Evolutionary conservation across 2,113 vertebrate species (phyloP).

Genomic region (Nymphicus hollandicus): DNA sequence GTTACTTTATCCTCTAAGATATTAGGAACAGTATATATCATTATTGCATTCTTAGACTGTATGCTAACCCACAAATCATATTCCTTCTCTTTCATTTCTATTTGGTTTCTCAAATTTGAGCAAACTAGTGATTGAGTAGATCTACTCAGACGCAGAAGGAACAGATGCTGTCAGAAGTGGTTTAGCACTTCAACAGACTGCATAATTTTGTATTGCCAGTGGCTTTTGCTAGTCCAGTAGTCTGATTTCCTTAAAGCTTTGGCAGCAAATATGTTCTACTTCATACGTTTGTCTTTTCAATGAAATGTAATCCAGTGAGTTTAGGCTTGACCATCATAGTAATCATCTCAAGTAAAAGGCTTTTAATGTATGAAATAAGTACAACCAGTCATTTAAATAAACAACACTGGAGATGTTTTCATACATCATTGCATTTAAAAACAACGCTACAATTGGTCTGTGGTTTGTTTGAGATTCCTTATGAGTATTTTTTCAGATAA

Average conservation of each 20-base stretch:
- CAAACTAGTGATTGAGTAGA: neutral
- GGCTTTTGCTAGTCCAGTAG: neutral
- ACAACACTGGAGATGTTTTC: neutral
- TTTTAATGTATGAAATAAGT: neutral
- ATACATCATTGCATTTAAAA: neutral
- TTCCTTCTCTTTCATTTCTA: neutral
- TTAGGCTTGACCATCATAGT: neutral
- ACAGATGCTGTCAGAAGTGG: neutral
- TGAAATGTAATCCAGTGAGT: neutral
- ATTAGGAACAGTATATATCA: neutral
- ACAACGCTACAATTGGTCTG: neutral
- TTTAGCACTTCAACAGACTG: conserved; percentile 11
- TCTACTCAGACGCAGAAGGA: neutral
- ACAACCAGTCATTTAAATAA: neutral
- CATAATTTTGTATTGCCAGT: neutral
- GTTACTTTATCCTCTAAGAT: neutral
- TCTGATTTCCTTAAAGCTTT: neutral
- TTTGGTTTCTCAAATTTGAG: neutral
- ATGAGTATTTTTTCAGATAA: neutral
- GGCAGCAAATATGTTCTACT: neutral
- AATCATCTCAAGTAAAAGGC: neutral
- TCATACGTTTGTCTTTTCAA: neutral
- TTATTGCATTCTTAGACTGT: neutral
- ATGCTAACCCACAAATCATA: neutral
- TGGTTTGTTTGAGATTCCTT: neutral